A percentile compares a stretch with the other conserved stretches of the same genome.
Evolutionary conservation across 2,797 vertebrate species (phyloP).

Genomic region (Danio tinwini): DNA sequence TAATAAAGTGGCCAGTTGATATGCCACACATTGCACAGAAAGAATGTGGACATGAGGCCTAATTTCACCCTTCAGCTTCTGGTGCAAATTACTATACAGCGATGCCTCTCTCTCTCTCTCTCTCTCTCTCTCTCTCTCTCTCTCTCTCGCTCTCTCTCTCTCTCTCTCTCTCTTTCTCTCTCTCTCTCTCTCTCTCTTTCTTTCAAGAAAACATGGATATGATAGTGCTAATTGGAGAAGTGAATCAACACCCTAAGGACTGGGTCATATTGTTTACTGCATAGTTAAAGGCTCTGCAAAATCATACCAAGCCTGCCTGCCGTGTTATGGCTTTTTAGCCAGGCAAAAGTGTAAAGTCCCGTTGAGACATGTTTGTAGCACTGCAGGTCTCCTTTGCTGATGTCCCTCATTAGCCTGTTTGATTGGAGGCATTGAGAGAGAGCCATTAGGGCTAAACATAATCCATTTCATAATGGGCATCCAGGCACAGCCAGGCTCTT

Average conservation of each 20-base stretch:
- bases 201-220: conserved; percentile 32
- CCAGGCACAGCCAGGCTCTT: neutral
- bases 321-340: conserved; percentile 32
- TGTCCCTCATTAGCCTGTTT: conserved; percentile 26
- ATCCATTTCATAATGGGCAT: neutral
- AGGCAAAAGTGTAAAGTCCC: conserved; percentile 16
- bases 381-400: conserved; percentile 29
- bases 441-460: conserved; percentile 4
- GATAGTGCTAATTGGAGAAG: conserved; percentile 27
- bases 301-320: conserved; percentile 25
- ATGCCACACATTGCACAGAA: neutral
- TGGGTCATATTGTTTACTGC: conserved; percentile 16
- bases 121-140: neutral
- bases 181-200: neutral
- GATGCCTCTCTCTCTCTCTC: too few species aligned
- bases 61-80: conserved; percentile 3
- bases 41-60: neutral
- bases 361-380: conserved; percentile 23
- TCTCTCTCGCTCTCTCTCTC: too few species aligned
- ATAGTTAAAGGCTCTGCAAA: conserved; percentile 31
- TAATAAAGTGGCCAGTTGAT: neutral
- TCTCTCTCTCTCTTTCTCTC: too few species aligned
- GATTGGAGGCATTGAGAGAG: conserved; percentile 33
- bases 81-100: neutral
- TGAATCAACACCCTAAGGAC: conserved; percentile 17